Base-by-base conservation (phyloP, 1,140 invertebrate genomes). In the silkworm (Bombyx mori) region DNA sequence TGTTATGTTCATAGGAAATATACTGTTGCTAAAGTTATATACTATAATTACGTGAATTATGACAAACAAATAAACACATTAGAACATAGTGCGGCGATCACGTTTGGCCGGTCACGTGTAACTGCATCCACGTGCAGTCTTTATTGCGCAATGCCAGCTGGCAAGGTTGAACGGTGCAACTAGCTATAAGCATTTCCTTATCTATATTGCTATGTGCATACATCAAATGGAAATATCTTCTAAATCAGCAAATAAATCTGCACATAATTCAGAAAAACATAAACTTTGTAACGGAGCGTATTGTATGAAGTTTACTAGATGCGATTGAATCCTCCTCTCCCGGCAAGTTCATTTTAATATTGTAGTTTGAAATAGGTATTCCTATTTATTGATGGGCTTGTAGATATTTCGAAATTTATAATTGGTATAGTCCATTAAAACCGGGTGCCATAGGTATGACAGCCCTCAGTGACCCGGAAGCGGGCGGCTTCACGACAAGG, bases 391-490 rank as follows among this genome's bases (percentile, higher is more conserved):
- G 26, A 35, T 35, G 4, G 26, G 26, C 1, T 35, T 35, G 2
- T 35, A 5, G 26, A 35, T 35, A 0, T 35, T 35, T 35, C 26
- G 4, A 5, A 35, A 35, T 35, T 35, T 49, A 49, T 42, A 56
- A 56, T 49, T 54, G 6, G 26, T 42, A 9, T n/a, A 42, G 54
- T 49, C 54, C 45, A 42, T 47, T 56, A n/a, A 35, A 48, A 48
- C 42, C 46, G 45, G 26, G 47, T 43, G 44, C 56, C 50, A 62
- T 53, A 60, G 64, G 67, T 75, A 72, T 71, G 75, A 66, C 68
- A 62, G 74, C 80, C 71, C 79, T 78, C 69, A 59, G 62, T 69
- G 69, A 84, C 79, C 79, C 79, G 82, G 81, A 86, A 84, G 71
- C 71, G 57, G 43, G 69, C 70, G 71, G 75, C 71, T 75, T 73